Evolutionary conservation across 2,113 vertebrate genomes (phyloP).

Genomic region (Lasiurus cinereus): DNA sequence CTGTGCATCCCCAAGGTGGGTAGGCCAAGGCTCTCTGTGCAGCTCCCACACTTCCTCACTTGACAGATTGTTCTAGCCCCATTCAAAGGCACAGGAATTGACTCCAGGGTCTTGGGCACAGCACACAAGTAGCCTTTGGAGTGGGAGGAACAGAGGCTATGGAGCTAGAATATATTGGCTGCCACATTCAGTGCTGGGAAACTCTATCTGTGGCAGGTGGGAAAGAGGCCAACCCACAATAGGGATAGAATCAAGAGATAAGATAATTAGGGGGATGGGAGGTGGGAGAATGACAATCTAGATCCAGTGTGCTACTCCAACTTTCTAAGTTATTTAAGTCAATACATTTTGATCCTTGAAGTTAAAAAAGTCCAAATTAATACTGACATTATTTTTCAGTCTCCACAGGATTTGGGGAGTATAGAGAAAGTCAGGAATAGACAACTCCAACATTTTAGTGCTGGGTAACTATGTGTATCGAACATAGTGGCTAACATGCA

Average conservation of each 20-base stretch:
- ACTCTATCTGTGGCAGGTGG: not conserved
- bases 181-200: rapidly evolving
- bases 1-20: rapidly evolving
- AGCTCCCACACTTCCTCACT: not conserved
- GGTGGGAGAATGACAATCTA: not conserved
- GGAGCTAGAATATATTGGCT: too few relatives aligned
- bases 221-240: not conserved
- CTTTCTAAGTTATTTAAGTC: not conserved
- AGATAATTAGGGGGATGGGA: too few relatives aligned
- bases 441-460: not conserved
- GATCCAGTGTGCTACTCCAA: not conserved
- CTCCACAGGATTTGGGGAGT: not conserved
- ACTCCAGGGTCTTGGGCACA: not conserved
- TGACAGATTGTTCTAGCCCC: not conserved
- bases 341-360: not conserved
- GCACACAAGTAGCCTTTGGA: not conserved
- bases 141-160: not conserved
- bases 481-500: too few relatives aligned
- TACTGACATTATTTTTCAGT: not conserved
- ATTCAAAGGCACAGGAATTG: too few relatives aligned
- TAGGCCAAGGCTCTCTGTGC: not conserved
- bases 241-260: not conserved
- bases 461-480: not conserved
- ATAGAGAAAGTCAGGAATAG: not conserved
- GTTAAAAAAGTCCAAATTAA: not conserved